Evolutionary conservation across 2,888 invertebrate species (phyloP).

Genomic region (Stenodema calcarata): DNA sequence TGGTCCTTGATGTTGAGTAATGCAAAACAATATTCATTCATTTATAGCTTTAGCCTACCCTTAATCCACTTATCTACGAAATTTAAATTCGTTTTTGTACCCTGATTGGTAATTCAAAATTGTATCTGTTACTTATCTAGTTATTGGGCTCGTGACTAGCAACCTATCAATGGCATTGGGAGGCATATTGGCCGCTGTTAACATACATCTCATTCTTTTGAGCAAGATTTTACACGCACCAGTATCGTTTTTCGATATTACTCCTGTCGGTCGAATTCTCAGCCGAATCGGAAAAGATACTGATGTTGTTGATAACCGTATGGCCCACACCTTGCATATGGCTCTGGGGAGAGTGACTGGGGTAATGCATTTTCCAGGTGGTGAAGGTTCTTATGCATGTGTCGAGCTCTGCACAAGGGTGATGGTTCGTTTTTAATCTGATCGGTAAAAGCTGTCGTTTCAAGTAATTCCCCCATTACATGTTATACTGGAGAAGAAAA

Average conservation of each 20-base stretch:
- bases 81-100: not conserved
- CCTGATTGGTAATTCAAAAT: not conserved
- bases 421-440: not conserved
- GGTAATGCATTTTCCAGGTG: conserved; percentile 5
- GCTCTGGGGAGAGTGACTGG: not conserved
- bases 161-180: conserved; percentile 14
- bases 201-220: conserved; percentile 65
- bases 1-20: too few species aligned
- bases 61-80: too few species aligned
- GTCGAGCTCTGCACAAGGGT: not conserved
- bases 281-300: conserved; percentile 63
- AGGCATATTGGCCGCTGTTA: conserved; percentile 18
- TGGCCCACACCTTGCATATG: not conserved
- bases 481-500: too few species aligned
- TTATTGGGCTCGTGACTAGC: conserved; percentile 6
- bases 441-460: not conserved
- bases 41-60: too few species aligned
- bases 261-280: conserved; percentile 62
- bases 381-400: not conserved
- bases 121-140: not conserved
- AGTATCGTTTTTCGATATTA: conserved; percentile 62
- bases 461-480: too few species aligned
- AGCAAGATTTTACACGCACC: conserved; percentile 65
- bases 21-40: too few species aligned
- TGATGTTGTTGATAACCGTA: conserved; percentile 60